Conservation (phyloP, 2,888 invertebrate genomes). For the Eremobia ochroleuca region DNA sequence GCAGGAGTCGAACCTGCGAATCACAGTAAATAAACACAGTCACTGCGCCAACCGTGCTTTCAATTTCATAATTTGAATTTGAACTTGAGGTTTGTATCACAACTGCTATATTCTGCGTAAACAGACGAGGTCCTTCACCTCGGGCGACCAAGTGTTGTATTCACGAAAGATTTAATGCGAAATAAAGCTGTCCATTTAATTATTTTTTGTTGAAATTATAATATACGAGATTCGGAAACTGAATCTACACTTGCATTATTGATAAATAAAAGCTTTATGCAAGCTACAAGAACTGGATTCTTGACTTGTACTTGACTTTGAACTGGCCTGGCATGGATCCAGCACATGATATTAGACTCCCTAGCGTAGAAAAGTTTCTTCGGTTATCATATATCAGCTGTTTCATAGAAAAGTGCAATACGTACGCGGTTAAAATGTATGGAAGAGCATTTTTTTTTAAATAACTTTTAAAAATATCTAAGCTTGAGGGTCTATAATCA, state of each 20-base stretch:
- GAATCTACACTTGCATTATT: not conserved
- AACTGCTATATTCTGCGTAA: slow-evolving; percentile 24
- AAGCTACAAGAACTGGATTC: not conserved
- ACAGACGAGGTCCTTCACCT: slow-evolving; percentile 45
- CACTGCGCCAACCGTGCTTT: not conserved
- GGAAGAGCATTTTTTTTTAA: not conserved
- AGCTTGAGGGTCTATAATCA: not conserved
- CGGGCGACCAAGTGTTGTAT: slow-evolving; percentile 29
- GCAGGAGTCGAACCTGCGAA: not conserved
- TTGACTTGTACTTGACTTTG: not conserved
- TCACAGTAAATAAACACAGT: not conserved
- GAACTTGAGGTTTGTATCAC: slow-evolving; percentile 35
- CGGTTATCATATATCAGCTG: too few species aligned
- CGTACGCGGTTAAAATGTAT: not conserved
- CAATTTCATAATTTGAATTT: slow-evolving; percentile 15
- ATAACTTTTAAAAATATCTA: not conserved
- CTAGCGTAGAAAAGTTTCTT: too few species aligned
- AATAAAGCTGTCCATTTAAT: slow-evolving; percentile 16
- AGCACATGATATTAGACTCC: not conserved
- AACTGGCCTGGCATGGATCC: not conserved
- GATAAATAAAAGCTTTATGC: not conserved
- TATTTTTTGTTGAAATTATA: slow-evolving; percentile 10
- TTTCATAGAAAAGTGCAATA: too few species aligned
- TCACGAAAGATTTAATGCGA: slow-evolving; percentile 33
- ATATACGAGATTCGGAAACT: not conserved